Conservation (phyloP, 2,888 invertebrate species). For the Chesias legatella region DNA sequence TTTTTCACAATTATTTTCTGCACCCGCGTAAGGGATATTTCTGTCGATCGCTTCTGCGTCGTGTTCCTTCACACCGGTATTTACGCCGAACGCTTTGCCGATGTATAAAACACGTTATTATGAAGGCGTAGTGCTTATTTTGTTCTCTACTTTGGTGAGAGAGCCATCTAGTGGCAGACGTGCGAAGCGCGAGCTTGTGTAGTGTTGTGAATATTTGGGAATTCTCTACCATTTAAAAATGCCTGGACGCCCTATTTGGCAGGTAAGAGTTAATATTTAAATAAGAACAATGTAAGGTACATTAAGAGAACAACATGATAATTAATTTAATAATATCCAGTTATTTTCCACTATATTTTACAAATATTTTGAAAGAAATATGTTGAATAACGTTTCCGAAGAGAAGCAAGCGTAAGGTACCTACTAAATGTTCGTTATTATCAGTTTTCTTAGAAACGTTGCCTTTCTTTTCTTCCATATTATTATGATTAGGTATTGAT, state of each 20-base stretch:
- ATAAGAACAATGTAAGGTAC: neutral
- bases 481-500: too few relatives aligned
- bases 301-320: conserved; percentile 21
- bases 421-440: too few relatives aligned
- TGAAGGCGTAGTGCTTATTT: conserved; percentile 74
- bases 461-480: too few relatives aligned
- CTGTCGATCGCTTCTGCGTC: conserved; percentile 67
- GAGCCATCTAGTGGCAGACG: conserved; percentile 73
- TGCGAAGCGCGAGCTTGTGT: conserved; percentile 55
- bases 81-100: conserved; percentile 62
- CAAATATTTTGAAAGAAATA: too few relatives aligned
- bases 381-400: too few relatives aligned
- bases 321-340: too few relatives aligned
- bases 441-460: too few relatives aligned
- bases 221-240: conserved; percentile 65
- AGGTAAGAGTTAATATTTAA: conserved; percentile 68
- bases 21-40: conserved; percentile 68
- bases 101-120: conserved; percentile 78
- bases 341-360: too few relatives aligned
- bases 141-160: conserved; percentile 71
- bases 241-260: conserved; percentile 90
- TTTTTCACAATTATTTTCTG: conserved; percentile 45
- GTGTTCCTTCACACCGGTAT: conserved; percentile 69
- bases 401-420: too few relatives aligned
- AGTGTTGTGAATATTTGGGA: conserved; percentile 54